A percentile compares a stretch with the other conserved stretches of the same genome.
These are phyloP conservation scores for Struthio camelus DNA, from an alignment of 2,113 vertebrate genomes.

Conservation along the genomic window DNA sequence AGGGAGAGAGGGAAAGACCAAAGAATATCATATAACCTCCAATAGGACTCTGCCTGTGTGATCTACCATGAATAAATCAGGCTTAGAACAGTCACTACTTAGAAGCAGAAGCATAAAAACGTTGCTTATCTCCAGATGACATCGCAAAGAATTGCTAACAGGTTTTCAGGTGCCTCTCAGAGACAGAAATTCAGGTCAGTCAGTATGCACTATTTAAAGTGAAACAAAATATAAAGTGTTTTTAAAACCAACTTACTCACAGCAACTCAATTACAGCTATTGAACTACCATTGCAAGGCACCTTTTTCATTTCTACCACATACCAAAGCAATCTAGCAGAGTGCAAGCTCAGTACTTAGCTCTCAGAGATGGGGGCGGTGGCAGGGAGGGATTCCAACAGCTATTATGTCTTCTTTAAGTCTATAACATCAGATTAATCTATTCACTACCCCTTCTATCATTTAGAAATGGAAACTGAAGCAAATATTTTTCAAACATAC, in stretches of 20 bases:
- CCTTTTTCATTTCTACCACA: not conserved
- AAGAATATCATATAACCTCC: not conserved
- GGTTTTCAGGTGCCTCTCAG: not conserved
- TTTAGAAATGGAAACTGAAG: not conserved
- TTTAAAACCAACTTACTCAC: not conserved
- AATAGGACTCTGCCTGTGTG: not conserved
- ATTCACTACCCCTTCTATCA: not conserved
- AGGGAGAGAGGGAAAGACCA: not conserved
- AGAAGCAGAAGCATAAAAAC: not conserved
- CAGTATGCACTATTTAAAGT: not conserved
- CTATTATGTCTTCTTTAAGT: not conserved
- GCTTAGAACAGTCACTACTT: not conserved
- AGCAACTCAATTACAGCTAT: not conserved
- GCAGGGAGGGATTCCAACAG: not conserved
- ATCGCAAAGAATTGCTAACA: not conserved
- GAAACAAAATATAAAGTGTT: not conserved
- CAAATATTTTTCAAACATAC: not conserved
- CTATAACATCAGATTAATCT: not conserved
- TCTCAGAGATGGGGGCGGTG: accelerated
- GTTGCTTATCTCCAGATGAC: not conserved
- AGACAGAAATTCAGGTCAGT: not conserved
- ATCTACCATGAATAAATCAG: not conserved
- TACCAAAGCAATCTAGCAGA: not conserved
- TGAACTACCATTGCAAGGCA: not conserved
- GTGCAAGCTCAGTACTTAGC: not conserved